A percentile compares a stretch with the other conserved stretches of the same genome.
Evolutionary conservation across 2,113 vertebrate genomes (phyloP).

Genomic region (Albula goreensis): DNA sequence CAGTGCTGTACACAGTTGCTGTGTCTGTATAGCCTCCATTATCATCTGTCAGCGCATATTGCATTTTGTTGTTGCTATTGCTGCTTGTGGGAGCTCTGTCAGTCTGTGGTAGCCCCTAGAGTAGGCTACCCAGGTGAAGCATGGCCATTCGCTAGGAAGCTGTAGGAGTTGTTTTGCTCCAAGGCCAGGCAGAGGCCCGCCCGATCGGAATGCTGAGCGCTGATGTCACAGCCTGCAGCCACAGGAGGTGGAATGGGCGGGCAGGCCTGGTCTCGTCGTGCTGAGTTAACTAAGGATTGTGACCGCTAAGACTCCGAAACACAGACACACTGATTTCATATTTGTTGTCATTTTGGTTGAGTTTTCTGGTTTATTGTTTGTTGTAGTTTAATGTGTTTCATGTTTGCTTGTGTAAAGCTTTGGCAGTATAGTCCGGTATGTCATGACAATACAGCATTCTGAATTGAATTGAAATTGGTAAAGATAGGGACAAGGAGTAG

Average conservation of each 20-base stretch:
- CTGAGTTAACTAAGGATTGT: not conserved
- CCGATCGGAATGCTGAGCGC: not conserved
- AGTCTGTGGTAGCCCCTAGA: not conserved
- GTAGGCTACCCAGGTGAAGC: not conserved
- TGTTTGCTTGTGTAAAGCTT: too few species aligned
- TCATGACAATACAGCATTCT: too few species aligned
- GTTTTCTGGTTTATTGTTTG: too few species aligned
- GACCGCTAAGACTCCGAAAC: too few species aligned
- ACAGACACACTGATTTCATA: too few species aligned
- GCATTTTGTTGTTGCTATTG: not conserved
- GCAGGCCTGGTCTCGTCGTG: constrained; percentile 51
- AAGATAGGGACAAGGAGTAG: not conserved
- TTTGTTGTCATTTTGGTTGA: too few species aligned
- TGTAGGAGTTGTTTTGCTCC: not conserved
- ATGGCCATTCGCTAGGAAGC: not conserved
- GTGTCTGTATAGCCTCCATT: not conserved
- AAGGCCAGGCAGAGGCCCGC: constrained; percentile 4
- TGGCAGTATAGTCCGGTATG: too few species aligned
- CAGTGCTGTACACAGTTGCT: not conserved
- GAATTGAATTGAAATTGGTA: constrained; percentile 5
- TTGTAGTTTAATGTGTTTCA: too few species aligned
- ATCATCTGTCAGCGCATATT: not conserved
- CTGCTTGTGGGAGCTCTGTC: not conserved
- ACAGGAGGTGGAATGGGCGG: constrained; percentile 34
- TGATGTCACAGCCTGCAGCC: constrained; percentile 57